phyloP scores from a whole-genome alignment of 2,113 vertebrate genomes.

The Anoplopoma fimbria region DNA sequence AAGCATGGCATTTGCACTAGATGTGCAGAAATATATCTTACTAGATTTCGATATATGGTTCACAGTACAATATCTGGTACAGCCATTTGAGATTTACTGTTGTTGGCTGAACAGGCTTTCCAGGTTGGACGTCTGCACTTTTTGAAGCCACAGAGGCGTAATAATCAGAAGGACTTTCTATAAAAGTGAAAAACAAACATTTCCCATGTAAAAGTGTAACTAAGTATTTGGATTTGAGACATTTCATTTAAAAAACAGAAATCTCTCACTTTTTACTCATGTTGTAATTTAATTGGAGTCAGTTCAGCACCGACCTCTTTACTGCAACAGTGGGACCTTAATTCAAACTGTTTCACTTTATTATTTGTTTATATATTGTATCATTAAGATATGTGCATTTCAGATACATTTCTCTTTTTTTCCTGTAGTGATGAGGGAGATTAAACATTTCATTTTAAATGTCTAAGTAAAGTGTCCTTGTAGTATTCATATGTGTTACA shows the following conservation, averaged over 20 bases:
- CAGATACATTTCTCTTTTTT: neutral
- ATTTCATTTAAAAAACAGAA: too few relatives aligned
- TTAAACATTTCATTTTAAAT: neutral
- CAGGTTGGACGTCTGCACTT: too few relatives aligned
- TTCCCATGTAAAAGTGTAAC: too few relatives aligned
- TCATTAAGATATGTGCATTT: neutral
- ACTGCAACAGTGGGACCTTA: too few relatives aligned
- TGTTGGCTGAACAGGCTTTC: conserved; percentile 32
- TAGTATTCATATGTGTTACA: neutral
- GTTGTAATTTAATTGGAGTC: too few relatives aligned
- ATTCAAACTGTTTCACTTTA: neutral
- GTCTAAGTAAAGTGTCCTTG: neutral
- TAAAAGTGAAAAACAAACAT: too few relatives aligned
- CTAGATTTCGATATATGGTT: conserved; percentile 38
- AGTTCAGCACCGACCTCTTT: too few relatives aligned
- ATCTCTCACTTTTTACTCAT: too few relatives aligned
- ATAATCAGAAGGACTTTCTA: too few relatives aligned
- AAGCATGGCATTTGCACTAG: conserved; percentile 5
- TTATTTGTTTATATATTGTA: neutral
- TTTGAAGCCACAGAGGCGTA: too few relatives aligned
- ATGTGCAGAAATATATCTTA: conserved; percentile 30
- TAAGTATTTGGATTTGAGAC: too few relatives aligned
- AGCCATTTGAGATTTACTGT: conserved; percentile 41
- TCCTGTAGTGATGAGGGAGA: neutral
- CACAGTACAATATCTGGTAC: conserved; percentile 22